Evolutionary conservation across 2,888 invertebrate genomes (phyloP).

Genomic region (Catotricha subobsoleta): DNA sequence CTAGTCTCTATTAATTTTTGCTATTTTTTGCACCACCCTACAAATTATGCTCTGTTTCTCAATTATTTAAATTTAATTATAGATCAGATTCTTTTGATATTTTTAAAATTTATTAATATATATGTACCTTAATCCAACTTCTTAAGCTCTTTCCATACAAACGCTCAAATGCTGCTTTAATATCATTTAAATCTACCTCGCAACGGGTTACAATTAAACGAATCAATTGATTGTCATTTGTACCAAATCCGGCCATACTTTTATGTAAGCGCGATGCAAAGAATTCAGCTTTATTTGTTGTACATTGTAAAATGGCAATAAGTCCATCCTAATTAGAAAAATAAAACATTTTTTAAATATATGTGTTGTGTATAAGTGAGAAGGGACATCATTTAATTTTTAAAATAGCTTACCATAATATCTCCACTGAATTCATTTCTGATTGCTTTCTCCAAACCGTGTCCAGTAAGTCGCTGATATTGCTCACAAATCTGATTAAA

Average conservation of each 20-base stretch:
- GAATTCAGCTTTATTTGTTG: slow-evolving; percentile 60
- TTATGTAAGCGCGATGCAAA: slow-evolving; percentile 75
- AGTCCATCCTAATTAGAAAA: slow-evolving; percentile 58
- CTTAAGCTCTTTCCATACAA: slow-evolving; percentile 59
- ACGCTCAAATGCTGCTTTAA: slow-evolving; percentile 57
- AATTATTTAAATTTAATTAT: no score
- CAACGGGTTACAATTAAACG: slow-evolving; percentile 66
- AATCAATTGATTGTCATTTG: slow-evolving; percentile 70
- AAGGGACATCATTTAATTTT: no score
- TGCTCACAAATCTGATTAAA: slow-evolving; percentile 24
- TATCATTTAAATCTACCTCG: slow-evolving; percentile 72
- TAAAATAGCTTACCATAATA: slow-evolving; percentile 17
- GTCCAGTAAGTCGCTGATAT: slow-evolving; percentile 43
- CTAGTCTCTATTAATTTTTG: no score
- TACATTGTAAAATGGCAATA: slow-evolving; percentile 62
- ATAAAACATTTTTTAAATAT: slow-evolving; percentile 15
- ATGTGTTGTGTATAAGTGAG: neutral
- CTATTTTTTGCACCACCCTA: no score
- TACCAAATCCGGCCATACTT: slow-evolving; percentile 80
- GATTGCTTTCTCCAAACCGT: slow-evolving; percentile 60
- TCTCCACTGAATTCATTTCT: slow-evolving; percentile 75
- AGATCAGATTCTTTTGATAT: neutral
- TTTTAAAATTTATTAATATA: neutral
- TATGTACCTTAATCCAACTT: slow-evolving; percentile 57
- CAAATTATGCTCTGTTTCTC: no score